Base-by-base conservation (phyloP, 2,888 invertebrate species). In the Abrostola tripartita region DNA sequence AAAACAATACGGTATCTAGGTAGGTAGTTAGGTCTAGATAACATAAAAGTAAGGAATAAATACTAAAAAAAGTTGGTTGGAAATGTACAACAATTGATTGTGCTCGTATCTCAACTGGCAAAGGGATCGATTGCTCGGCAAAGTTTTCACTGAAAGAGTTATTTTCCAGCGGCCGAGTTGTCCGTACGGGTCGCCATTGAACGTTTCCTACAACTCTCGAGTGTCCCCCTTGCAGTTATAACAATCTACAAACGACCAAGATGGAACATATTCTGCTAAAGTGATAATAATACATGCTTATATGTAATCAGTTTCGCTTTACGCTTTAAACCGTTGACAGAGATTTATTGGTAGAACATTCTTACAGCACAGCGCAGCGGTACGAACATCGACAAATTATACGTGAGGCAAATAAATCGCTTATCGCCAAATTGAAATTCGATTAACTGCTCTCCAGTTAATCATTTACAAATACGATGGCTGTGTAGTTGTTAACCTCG, bases 101-200 rank as follows among this genome's bases (percentile, higher is more conserved):
- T 47, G 44, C 44, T 47, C 44, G 44, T 52, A 54, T 74, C 50
- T 54, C 53, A 51, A 58, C 53, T 66, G 50, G 47, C 36, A 14
- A 35, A 62, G 56, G 52, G 61, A 63, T 70, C 57, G 63, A 74
- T 76, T 62, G 52, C 53, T 64, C 40, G 49, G 47, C 42, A 76
- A 79, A 78, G 63, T 79, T 76, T 71, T 69, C 58, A 58, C 55
- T 68, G 60, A 62, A 74, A 68, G 53, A 64, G 44, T 61, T 50
- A 66, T 79, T 74, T 68, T 71, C 37, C 58, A 53, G 56, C 57
- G 41, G 57, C 63, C 51, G 52, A 63, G 60, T 74, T 63, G 52
- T 66, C 56, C 59, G 61, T 57, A 68, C 70, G 60, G 62, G 57
- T 51, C 52, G 44, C 63, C 11, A 55, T 76, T 74, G 60, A 70